These are phyloP conservation scores for Thomomys bottae DNA, from an alignment of 2,113 vertebrate species.

Conservation along the genomic window DNA sequence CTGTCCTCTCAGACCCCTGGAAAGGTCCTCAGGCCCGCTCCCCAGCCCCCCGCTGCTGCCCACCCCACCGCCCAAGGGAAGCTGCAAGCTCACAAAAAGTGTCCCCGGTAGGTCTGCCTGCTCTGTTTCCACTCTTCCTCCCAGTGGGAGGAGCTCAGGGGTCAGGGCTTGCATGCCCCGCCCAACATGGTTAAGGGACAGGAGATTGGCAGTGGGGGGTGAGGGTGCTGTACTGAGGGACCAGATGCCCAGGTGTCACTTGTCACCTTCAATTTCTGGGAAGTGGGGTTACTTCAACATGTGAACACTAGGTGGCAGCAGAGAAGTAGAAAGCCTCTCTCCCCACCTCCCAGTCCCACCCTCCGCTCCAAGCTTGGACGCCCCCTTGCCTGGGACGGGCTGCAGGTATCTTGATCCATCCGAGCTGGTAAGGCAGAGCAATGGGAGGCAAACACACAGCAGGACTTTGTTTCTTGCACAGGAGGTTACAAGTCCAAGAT, in stretches of 20 bases:
- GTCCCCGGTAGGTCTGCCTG: conserved; percentile 81
- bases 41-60: conserved; percentile 86
- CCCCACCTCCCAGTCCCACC: too few relatives aligned
- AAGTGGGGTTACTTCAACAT: not conserved
- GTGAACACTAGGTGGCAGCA: conserved; percentile 6
- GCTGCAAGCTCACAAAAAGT: conserved; percentile 82
- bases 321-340: not conserved
- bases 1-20: conserved; percentile 81
- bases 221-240: not conserved
- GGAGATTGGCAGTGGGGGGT: fast-evolving
- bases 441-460: not conserved
- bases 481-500: not conserved
- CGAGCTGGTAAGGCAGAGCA: too few relatives aligned
- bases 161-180: fast-evolving
- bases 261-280: too few relatives aligned
- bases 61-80: conserved; percentile 84
- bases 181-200: fast-evolving
- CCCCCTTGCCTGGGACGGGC: not conserved
- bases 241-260: too few relatives aligned
- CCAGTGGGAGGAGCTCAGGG: fast-evolving
- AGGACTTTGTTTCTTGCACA: not conserved
- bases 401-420: fast-evolving
- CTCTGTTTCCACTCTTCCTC: fast-evolving
- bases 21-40: conserved; percentile 83
- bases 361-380: not conserved